Evolutionary conservation across 2,797 vertebrate genomes (phyloP).

Genomic region (Antrozous pallidus): DNA sequence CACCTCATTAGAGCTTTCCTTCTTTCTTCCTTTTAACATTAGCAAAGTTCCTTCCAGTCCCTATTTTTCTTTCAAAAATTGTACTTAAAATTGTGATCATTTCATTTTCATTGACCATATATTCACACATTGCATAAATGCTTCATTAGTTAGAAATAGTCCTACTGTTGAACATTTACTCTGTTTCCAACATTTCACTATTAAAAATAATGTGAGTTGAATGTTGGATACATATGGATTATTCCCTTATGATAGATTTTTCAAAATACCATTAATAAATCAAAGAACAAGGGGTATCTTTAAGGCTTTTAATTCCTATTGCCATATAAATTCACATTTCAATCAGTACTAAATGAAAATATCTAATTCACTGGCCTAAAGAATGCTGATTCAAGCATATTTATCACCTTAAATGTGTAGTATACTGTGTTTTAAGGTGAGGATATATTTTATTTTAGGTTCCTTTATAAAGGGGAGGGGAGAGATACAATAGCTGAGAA

Average conservation of each 20-base stretch:
- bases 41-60: background rate
- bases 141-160: background rate
- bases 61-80: background rate
- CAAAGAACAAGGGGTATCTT: too few relatives aligned
- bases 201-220: background rate
- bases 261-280: background rate
- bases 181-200: background rate
- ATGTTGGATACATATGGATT: background rate
- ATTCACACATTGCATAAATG: background rate
- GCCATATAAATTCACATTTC: background rate
- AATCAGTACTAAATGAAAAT: background rate
- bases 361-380: background rate
- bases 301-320: background rate
- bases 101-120: background rate
- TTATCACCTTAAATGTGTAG: background rate
- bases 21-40: background rate
- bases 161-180: background rate
- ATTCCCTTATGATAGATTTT: background rate
- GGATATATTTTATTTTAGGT: background rate
- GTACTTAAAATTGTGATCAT: background rate
- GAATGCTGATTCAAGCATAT: background rate
- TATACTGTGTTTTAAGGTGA: background rate
- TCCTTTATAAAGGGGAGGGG: background rate
- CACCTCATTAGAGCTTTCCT: background rate
- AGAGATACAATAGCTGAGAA: background rate